Evolutionary conservation across 2,888 invertebrate species (phyloP).

Genomic region (Scrobipalpa costella): DNA sequence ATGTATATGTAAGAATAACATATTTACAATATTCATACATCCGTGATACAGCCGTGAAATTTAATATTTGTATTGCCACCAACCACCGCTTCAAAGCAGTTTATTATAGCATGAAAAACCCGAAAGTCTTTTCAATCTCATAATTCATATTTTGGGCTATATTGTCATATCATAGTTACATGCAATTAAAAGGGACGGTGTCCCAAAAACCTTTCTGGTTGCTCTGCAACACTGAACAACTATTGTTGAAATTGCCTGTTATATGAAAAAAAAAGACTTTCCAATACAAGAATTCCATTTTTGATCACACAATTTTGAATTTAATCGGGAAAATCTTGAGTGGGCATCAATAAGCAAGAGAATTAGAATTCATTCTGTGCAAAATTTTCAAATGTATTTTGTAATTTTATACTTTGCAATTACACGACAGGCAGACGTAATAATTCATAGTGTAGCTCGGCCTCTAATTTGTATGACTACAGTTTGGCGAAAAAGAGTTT

Average conservation of each 20-base stretch:
- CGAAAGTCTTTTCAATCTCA: too few species aligned
- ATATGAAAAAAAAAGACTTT: too few species aligned
- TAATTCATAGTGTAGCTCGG: background rate
- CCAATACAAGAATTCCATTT: too few species aligned
- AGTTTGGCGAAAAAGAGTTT: background rate
- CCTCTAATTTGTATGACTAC: slow-evolving; percentile 6
- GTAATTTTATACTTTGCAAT: background rate
- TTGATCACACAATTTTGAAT: too few species aligned
- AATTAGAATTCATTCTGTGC: slow-evolving; percentile 1
- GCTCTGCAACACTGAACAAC: too few species aligned
- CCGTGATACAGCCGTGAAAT: slow-evolving; percentile 8
- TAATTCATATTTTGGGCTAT: too few species aligned
- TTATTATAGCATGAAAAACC: background rate
- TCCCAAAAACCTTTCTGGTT: too few species aligned
- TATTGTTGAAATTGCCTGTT: too few species aligned
- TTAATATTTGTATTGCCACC: background rate
- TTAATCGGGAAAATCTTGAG: background rate
- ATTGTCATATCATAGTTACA: too few species aligned
- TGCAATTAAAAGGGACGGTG: too few species aligned
- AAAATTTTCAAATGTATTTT: slow-evolving; percentile 6
- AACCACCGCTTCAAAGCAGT: too few species aligned
- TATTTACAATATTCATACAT: background rate
- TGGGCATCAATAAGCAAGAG: background rate
- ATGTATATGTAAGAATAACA: background rate
- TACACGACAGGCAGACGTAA: slow-evolving; percentile 1